Percentiles rank a stretch among this genome's conserved stretches.
Evolutionary conservation across 2,888 invertebrate genomes (phyloP).

Genomic region (Apoderus coryli): DNA sequence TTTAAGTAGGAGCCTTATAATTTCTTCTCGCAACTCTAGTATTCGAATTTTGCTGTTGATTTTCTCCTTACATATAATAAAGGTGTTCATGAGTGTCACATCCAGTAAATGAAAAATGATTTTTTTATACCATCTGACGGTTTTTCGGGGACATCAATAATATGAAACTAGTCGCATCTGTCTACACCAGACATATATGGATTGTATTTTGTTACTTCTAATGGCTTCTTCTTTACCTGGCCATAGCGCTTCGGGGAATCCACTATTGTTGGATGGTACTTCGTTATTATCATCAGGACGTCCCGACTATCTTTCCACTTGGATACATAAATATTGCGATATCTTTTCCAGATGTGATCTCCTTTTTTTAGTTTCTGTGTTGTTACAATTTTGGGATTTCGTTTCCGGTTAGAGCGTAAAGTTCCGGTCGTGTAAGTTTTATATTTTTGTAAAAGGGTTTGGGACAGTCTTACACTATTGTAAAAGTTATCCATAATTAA

Average conservation of each 20-base stretch:
- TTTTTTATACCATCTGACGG: slow-evolving; percentile 24
- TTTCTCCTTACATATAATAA: too few species aligned
- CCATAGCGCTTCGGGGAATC: slow-evolving; percentile 17
- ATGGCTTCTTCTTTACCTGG: slow-evolving; percentile 12
- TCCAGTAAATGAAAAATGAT: slow-evolving; percentile 20
- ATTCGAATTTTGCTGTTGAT: too few species aligned
- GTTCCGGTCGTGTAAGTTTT: slow-evolving; percentile 15
- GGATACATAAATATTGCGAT: slow-evolving; percentile 21
- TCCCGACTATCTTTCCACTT: slow-evolving; percentile 22
- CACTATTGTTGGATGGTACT: slow-evolving; percentile 18
- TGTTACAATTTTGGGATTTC: not conserved
- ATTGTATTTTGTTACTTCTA: slow-evolving; percentile 12
- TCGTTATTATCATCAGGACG: slow-evolving; percentile 22
- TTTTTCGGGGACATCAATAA: slow-evolving; percentile 22
- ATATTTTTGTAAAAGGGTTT: slow-evolving; percentile 16
- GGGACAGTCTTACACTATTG: slow-evolving; percentile 12
- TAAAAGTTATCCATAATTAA: slow-evolving; percentile 20
- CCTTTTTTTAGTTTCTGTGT: slow-evolving; percentile 18
- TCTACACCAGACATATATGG: slow-evolving; percentile 20
- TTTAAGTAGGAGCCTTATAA: too few species aligned
- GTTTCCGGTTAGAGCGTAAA: not conserved
- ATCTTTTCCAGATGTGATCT: slow-evolving; percentile 21
- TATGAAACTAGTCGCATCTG: slow-evolving; percentile 21
- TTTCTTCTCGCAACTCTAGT: too few species aligned
- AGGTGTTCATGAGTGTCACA: slow-evolving; percentile 10